Base-by-base conservation (phyloP, 2,888 invertebrate species). In the Melanchra persicariae region DNA sequence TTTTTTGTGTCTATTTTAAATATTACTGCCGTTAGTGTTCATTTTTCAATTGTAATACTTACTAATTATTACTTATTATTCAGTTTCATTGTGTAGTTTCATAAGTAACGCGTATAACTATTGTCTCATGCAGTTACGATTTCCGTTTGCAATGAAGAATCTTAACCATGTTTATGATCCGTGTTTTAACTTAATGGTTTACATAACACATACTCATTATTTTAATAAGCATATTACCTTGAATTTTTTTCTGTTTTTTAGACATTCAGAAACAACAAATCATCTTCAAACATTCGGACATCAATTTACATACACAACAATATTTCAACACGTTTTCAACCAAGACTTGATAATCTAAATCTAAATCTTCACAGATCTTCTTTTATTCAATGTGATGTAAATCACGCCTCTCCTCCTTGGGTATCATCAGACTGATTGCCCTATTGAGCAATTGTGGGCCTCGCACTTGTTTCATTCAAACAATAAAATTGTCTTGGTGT, bases 361-460 rank as follows among this genome's bases (percentile, higher is more conserved):
- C 49, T 26, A 40, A 51, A 71, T 61, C 17, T 51, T 40, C 57
- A 30, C 24, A 55, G 17, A 7, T 74, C 1, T 24, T 49, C 10
- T 34, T 47, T 55, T 51, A 73, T 51, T 54, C 49, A 59, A 61
- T 66, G 19, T 66, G 70, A 73, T 68, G 72, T 61, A 81, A 84
- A 84, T 86, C 85, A 74, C 71, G 47, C 45, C 65, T 49, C 64
- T 63, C 17, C 37, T 24, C 2, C 24, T 59, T 10, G 49, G 24
- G 77, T 77, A 80, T 80, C 81, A 81, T 81, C 80, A 76, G n/a
- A 1, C 59, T 85, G 82, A 88, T 86, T 87, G 88, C 72, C 70
- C 85, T 74, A 88, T 89, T 89, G 88, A 86, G 81, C 88, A 88
- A 88, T 89, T 87, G 69, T 76, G 74, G 68, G 62, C 55, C 57